A percentile compares a stretch with the other conserved stretches of the same genome.
Conservation (phyloP, 2,113 vertebrate genomes). For the Platysteira castanea region DNA sequence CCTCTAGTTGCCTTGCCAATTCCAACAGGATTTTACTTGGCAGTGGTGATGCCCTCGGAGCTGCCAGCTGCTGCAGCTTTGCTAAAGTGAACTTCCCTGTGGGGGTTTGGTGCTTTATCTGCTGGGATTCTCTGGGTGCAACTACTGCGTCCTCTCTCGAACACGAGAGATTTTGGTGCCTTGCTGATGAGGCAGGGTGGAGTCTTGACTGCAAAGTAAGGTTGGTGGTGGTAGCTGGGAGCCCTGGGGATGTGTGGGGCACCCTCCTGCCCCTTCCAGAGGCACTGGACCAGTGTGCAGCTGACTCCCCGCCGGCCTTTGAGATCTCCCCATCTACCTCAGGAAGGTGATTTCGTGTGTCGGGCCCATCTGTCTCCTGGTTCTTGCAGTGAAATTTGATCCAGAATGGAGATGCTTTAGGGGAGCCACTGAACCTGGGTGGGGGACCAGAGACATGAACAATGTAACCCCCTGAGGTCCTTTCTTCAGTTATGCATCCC, state of each 20-base stretch:
- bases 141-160: not conserved
- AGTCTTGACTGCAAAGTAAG: not conserved
- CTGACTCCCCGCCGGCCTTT: accelerated
- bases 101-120: not conserved
- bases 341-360: not conserved
- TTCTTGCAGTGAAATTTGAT: not conserved
- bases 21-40: not conserved
- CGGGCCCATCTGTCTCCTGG: not conserved
- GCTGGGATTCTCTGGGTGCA: not conserved
- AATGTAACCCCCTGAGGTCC: not conserved
- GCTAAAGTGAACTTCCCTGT: accelerated
- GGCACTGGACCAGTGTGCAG: not conserved
- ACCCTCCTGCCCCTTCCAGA: not conserved
- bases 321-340: not conserved
- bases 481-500: not conserved
- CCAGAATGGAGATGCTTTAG: not conserved
- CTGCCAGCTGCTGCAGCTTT: not conserved
- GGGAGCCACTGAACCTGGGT: not conserved
- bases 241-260: not conserved
- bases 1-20: not conserved
- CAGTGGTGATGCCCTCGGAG: not conserved
- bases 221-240: not conserved
- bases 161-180: not conserved
- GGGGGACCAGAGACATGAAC: not conserved
- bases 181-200: not conserved